These are phyloP conservation scores for Tragelaphus scriptus DNA, from an alignment of 2,113 vertebrate genomes.

Conservation along the genomic window DNA sequence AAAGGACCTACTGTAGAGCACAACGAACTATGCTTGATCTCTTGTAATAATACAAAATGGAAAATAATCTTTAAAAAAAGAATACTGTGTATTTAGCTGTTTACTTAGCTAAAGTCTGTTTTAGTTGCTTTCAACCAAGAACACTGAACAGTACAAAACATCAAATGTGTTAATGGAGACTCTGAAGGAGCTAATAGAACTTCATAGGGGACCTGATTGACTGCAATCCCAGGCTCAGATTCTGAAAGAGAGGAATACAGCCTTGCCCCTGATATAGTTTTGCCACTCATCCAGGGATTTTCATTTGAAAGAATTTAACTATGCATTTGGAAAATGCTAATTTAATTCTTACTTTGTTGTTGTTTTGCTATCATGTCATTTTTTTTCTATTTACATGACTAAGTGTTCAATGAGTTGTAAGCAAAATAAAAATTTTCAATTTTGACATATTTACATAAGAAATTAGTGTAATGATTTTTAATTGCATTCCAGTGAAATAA, in stretches of 20 bases:
- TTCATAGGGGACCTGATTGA: not conserved
- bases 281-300: not conserved
- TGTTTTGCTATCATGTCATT: slow-evolving; percentile 10
- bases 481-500: slow-evolving; percentile 38
- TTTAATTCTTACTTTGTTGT: slow-evolving; percentile 24
- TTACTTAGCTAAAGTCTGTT: not conserved
- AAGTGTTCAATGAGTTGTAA: slow-evolving; percentile 52
- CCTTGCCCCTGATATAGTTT: not conserved
- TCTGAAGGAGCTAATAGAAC: not conserved
- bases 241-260: not conserved
- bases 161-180: not conserved
- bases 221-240: not conserved
- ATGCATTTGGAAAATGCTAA: slow-evolving; percentile 1
- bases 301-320: not conserved
- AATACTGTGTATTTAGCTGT: not conserved
- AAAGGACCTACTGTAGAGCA: not conserved
- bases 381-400: not conserved
- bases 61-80: not conserved
- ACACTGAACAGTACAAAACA: not conserved
- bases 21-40: not conserved
- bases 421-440: slow-evolving; percentile 47
- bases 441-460: slow-evolving; percentile 58
- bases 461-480: slow-evolving; percentile 56
- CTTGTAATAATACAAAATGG: not conserved
- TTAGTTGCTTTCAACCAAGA: not conserved